A percentile compares a stretch with the other conserved stretches of the same genome.
Evolutionary conservation across 2,797 vertebrate genomes (phyloP).

Genomic region (Peromyscus nudipes): DNA sequence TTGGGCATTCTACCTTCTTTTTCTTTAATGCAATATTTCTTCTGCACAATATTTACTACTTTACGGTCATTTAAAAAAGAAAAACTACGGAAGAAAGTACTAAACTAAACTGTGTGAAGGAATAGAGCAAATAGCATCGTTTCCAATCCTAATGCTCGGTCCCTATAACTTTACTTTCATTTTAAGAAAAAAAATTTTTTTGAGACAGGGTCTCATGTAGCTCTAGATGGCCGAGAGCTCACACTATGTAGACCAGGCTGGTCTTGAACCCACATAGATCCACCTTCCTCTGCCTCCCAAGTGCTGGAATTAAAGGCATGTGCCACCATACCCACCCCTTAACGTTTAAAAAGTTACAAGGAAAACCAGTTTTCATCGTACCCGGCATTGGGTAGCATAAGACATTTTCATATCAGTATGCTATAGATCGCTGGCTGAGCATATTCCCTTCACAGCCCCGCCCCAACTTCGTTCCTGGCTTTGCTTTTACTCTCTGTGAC

Average conservation of each 20-base stretch:
- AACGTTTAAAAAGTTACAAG: not conserved
- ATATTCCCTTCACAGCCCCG: not conserved
- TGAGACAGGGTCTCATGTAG: not conserved
- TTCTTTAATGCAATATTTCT: not conserved
- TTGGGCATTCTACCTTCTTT: not conserved
- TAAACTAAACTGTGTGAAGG: not conserved
- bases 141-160: conserved; percentile 29
- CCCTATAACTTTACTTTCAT: not conserved
- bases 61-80: not conserved
- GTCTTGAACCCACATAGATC: not conserved
- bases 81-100: conserved; percentile 7
- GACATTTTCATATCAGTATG: not conserved
- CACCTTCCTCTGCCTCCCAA: not conserved
- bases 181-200: not conserved
- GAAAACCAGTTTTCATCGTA: not conserved
- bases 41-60: not conserved
- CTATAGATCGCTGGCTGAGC: not conserved
- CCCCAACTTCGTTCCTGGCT: not conserved
- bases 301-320: not conserved
- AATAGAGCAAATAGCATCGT: not conserved
- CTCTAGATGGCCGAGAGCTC: too few species aligned
- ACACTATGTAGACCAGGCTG: not conserved
- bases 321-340: not conserved
- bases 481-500: not conserved
- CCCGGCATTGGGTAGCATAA: not conserved